phyloP scores from a whole-genome alignment of 1,140 invertebrate species.

The Goniozus legneri region DNA sequence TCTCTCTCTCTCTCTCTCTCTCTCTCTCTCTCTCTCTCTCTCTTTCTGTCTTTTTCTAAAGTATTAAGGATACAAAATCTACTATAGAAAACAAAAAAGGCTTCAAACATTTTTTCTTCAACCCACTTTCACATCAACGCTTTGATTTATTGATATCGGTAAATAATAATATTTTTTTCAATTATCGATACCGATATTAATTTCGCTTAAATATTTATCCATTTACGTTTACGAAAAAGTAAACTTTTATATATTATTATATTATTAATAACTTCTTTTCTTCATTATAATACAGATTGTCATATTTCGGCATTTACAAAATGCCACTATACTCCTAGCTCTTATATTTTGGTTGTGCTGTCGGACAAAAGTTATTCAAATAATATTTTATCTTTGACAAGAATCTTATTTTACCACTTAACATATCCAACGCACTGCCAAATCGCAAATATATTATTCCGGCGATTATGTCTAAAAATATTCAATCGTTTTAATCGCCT shows the following conservation, averaged over 20 bases:
- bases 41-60: no score
- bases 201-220: background rate
- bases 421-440: no score
- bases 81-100: conserved; percentile 54
- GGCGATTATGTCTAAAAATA: no score
- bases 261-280: conserved; percentile 24
- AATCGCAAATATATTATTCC: no score
- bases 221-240: conserved; percentile 21
- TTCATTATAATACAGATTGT: conserved; percentile 45
- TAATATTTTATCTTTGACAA: no score
- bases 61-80: conserved; percentile 55
- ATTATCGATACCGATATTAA: background rate
- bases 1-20: no score
- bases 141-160: conserved; percentile 13
- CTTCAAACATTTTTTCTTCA: conserved; percentile 39
- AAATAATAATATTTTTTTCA: background rate
- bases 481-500: no score
- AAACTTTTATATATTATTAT: conserved; percentile 19
- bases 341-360: no score
- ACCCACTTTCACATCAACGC: conserved; percentile 46
- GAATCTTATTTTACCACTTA: no score
- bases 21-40: no score
- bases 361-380: no score
- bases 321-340: no score
- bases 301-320: conserved; percentile 35